phyloP scores from a whole-genome alignment of 2,888 invertebrate species.

The Homarus gammarus region DNA sequence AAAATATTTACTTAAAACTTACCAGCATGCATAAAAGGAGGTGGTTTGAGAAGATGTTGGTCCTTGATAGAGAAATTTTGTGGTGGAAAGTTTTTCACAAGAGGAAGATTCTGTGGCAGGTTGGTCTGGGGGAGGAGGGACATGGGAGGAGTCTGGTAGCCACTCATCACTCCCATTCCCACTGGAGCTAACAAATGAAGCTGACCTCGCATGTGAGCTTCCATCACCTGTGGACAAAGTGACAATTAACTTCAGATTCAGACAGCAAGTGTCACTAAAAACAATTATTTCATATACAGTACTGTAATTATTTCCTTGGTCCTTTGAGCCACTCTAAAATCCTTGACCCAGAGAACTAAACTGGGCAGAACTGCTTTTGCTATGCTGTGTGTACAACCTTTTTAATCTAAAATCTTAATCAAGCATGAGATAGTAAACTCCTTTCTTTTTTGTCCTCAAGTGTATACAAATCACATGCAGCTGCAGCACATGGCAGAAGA shows the following conservation, averaged over 20 bases:
- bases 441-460: not conserved
- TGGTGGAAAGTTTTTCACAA: constrained; percentile 90
- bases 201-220: constrained; percentile 65
- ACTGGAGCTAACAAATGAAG: constrained; percentile 56
- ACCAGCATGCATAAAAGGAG: constrained; percentile 85
- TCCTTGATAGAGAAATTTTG: constrained; percentile 93
- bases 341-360: constrained; percentile 22
- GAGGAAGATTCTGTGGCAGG: constrained; percentile 90
- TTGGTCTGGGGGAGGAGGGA: constrained; percentile 87
- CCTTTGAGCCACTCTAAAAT: not conserved
- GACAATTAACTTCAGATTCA: not conserved
- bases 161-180: constrained; percentile 79
- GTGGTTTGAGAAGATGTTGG: constrained; percentile 95
- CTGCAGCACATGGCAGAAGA: no score
- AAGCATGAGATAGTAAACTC: not conserved
- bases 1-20: not conserved
- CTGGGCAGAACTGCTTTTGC: not conserved
- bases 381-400: constrained; percentile 7
- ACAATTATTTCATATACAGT: constrained; percentile 6
- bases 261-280: not conserved
- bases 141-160: constrained; percentile 80
- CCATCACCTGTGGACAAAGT: constrained; percentile 72
- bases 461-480: not conserved
- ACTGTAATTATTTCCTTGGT: not conserved
- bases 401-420: not conserved